phyloP scores from a whole-genome alignment of 2,888 invertebrate species.

The Atrina japonica region DNA sequence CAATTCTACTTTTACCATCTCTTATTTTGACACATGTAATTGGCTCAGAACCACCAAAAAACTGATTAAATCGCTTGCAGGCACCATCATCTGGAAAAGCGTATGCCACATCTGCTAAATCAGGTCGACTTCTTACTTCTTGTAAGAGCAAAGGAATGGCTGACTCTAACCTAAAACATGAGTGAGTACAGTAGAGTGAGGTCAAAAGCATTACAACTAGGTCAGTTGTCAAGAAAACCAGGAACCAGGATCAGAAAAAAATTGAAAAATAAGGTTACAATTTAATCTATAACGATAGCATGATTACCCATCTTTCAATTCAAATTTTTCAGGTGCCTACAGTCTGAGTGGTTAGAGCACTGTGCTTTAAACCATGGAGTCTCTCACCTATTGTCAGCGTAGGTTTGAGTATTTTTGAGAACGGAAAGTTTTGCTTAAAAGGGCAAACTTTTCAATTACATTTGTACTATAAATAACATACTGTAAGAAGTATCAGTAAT shows the following conservation, averaged over 20 bases:
- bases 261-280: no score
- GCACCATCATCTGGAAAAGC: constrained; percentile 81
- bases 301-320: background rate
- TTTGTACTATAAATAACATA: no score
- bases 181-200: background rate
- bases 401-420: no score
- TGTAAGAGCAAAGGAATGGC: constrained; percentile 77
- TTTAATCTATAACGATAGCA: background rate
- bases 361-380: no score
- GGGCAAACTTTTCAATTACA: no score
- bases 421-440: no score
- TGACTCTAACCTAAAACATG: constrained; percentile 74
- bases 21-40: constrained; percentile 79
- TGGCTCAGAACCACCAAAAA: constrained; percentile 71
- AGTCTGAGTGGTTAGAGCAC: no score
- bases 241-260: no score
- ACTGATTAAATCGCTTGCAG: constrained; percentile 77
- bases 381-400: no score
- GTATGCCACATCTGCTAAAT: constrained; percentile 68
- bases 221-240: no score
- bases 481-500: no score
- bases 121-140: constrained; percentile 61
- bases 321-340: background rate
- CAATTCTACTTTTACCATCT: constrained; percentile 75
- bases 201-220: no score